Conservation (phyloP, 2,797 vertebrate species). For the Gambusia yucatana region DNA sequence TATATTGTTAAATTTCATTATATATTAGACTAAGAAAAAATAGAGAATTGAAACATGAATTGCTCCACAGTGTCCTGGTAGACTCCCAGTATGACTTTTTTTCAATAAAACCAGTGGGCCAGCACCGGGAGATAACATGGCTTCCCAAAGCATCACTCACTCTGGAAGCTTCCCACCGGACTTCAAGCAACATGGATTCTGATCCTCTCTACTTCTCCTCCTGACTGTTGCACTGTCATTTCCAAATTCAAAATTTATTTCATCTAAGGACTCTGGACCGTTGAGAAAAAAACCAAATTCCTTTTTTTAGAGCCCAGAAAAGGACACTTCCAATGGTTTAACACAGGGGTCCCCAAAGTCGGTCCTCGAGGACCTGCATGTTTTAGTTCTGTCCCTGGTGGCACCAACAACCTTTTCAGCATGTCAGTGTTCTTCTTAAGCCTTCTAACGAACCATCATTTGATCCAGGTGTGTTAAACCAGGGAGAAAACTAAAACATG, state of each 20-base stretch:
- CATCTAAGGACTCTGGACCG: background rate
- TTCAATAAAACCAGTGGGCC: background rate
- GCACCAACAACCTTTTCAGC: too few species aligned
- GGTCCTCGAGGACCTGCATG: too few species aligned
- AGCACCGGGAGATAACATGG: background rate
- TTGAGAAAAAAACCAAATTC: background rate
- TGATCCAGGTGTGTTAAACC: too few species aligned
- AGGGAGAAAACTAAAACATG: too few species aligned
- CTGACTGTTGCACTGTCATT: background rate
- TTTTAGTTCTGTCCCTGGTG: too few species aligned
- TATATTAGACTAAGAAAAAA: background rate
- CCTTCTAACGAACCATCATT: too few species aligned
- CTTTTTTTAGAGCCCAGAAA: background rate
- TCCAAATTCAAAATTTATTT: background rate
- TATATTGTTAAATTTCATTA: background rate
- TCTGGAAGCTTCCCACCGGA: background rate
- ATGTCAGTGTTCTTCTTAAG: too few species aligned
- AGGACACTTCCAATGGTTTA: background rate
- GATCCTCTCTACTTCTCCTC: background rate
- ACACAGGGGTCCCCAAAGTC: background rate
- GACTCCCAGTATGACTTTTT: background rate
- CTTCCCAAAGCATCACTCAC: background rate
- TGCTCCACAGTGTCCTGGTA: background rate
- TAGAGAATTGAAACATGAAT: background rate
- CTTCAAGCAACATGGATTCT: background rate